Conservation (phyloP, 2,113 vertebrate genomes). For the Bothrops jararaca region DNA sequence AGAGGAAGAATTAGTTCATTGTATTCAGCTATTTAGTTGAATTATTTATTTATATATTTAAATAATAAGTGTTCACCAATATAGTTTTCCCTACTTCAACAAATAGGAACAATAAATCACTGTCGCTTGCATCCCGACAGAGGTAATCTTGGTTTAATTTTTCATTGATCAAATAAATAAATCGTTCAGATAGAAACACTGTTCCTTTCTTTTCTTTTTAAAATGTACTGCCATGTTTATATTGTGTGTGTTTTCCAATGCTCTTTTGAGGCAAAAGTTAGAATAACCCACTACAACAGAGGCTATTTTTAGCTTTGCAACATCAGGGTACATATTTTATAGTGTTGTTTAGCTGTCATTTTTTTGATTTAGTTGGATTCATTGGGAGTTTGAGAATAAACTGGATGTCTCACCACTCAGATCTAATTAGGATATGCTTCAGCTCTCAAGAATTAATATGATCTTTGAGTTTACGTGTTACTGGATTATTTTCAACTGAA, state of each 20-base stretch:
- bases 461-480: not conserved
- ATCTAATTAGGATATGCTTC: constrained; percentile 3
- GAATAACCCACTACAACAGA: not conserved
- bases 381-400: not conserved
- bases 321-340: not conserved
- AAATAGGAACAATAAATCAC: constrained; percentile 56
- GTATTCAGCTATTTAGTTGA: constrained; percentile 10
- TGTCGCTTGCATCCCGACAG: constrained; percentile 30
- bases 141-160: constrained; percentile 44
- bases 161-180: constrained; percentile 36
- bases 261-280: not conserved
- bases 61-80: constrained; percentile 48
- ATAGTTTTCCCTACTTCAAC: constrained; percentile 48
- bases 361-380: not conserved
- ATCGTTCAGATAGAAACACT: constrained; percentile 43
- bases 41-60: not conserved
- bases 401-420: constrained; percentile 5
- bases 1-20: constrained; percentile 25
- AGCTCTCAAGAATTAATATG: not conserved
- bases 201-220: not conserved
- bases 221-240: not conserved
- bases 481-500: not conserved
- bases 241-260: not conserved
- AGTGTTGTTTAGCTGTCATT: not conserved
- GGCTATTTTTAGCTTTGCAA: not conserved